Base-by-base conservation (phyloP, 2,888 invertebrate genomes). In the Ditula angustiorana region DNA sequence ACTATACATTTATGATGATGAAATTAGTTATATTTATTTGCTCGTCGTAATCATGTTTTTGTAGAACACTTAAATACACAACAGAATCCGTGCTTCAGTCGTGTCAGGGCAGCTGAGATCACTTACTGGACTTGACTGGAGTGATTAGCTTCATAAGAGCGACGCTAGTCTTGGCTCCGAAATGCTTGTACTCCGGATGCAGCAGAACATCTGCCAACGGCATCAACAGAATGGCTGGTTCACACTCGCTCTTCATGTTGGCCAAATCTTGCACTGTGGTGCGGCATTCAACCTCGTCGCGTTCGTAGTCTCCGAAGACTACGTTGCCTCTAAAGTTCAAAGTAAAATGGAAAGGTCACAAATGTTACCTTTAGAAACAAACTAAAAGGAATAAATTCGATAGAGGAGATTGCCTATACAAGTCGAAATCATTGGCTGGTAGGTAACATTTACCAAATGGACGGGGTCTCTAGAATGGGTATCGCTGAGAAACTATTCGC, bases 131-230 rank as follows among this genome's bases (percentile, higher is more conserved):
- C 30, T 78, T 81, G 0, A 90, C 64, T 0, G 81, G 73, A 0
- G 79, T 85, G 23, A 90, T 71, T 30, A 90, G 66, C 69, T 90
- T 90, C 57, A 90, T 59, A 16, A 90, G 69, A 0, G 90, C 90
- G 0, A 91, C 56, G 66, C 90, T 90, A 68, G 81, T 79, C 24
- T 72, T 75, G 0, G 79, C 83, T 0, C 81, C 84, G 58, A 90
- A 90, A 69, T 90, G 87, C 66, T 90, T 89, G 69, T 84, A 90
- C 78, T 90, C 90, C 0, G 90, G 90, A 30, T 90, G 90, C 0
- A 91, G 77, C 3, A 91, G 76, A 1, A 91, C 90, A 37, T 91
- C 90, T 0, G 89, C 82, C 41, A 90, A 79, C 0, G 90, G 90
- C 82, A 90, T 84, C 63, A 91, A 71, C 10, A 91, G 70, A 0